Evolutionary conservation across 2,113 vertebrate species (phyloP), one percentile per base, ranked within the genome.

Genomic region (Setophaga kirtlandii): DNA sequence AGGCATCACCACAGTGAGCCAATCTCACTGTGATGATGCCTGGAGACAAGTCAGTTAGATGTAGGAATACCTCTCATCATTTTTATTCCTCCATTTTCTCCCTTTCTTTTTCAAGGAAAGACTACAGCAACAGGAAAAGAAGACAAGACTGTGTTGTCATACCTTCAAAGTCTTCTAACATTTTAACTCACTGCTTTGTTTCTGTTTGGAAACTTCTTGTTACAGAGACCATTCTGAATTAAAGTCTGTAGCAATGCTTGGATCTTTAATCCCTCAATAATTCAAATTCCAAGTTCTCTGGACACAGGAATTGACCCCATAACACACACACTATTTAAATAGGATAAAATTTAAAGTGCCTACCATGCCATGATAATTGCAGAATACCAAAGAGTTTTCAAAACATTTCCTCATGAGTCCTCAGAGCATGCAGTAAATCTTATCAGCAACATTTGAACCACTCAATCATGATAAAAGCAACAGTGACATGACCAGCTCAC

Each of bases 91-190:
- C 33, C 9, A 2, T 8, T 44, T 63, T 44, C 53, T 55, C 2
- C 10, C 11, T 13, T 70, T 37, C 1, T 7, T 44, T 35, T 59
- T 49, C 14, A 2, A 0, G 0, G 46, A 73, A 77, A 42, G 10
- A 60, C 2, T 19, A 19, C 10, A n/a, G 46, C 9, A 70, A 60
- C 33, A 39, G 56, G 25, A 41, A 67, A 53, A 89, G 44, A 52
- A 28, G 16, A 23, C 9, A 75, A 46, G 41, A 31, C 5, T 18
- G 2, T 55, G 37, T 58, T 70, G 30, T 11, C 30, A 71, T 28
- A 50, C 2, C 3, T 47, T 71, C 59, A 64, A 60, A 76, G 5
- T 58, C 28, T 60, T 70, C 37, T 56, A 69, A 80, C 7, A 20
- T 53, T 86, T 85, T 52, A 20, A 73, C n/a, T 42, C 31, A 41